A percentile compares a stretch with the other conserved stretches of the same genome.
Evolutionary conservation across 2,888 invertebrate genomes (phyloP).

Genomic region (Philhelius pedissequus): DNA sequence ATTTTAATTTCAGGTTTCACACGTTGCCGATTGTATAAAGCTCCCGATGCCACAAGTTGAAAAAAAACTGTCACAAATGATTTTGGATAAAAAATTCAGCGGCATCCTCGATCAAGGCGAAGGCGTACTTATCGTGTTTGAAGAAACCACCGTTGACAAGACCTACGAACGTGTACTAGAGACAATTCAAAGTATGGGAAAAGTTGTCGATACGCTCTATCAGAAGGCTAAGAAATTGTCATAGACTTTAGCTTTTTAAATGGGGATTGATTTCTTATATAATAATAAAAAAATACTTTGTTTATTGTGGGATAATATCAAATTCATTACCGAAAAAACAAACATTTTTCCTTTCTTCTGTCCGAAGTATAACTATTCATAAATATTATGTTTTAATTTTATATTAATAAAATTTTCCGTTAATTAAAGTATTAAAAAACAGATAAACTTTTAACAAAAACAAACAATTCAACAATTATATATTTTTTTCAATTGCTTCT

Average conservation of each 20-base stretch:
- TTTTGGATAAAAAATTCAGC: conserved; percentile 97
- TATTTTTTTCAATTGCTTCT: background rate
- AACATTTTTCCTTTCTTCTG: conserved; percentile 11
- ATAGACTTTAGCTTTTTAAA: conserved; percentile 79
- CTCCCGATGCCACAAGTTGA: conserved; percentile 95
- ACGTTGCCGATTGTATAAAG: conserved; percentile 94
- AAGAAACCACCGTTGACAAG: conserved; percentile 95
- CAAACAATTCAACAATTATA: background rate
- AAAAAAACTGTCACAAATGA: conserved; percentile 99
- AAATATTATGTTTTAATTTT: conserved; percentile 16
- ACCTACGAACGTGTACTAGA: conserved; percentile 98
- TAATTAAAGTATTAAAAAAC: conserved; percentile 13
- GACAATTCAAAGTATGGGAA: conserved; percentile 99
- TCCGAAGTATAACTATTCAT: conserved; percentile 40
- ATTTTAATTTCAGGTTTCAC: conserved; percentile 82
- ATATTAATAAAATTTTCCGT: conserved; percentile 2
- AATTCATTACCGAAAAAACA: conserved; percentile 25
- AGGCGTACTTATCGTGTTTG: conserved; percentile 98
- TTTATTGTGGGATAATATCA: conserved; percentile 54
- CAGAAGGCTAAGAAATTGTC: conserved; percentile 99
- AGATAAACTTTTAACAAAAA: background rate
- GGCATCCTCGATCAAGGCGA: conserved; percentile 99
- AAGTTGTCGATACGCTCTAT: conserved; percentile 99
- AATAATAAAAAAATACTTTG: conserved; percentile 40
- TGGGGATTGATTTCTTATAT: conserved; percentile 48